Base-by-base conservation (phyloP, 2,797 vertebrate genomes). In the Argya squamiceps region DNA sequence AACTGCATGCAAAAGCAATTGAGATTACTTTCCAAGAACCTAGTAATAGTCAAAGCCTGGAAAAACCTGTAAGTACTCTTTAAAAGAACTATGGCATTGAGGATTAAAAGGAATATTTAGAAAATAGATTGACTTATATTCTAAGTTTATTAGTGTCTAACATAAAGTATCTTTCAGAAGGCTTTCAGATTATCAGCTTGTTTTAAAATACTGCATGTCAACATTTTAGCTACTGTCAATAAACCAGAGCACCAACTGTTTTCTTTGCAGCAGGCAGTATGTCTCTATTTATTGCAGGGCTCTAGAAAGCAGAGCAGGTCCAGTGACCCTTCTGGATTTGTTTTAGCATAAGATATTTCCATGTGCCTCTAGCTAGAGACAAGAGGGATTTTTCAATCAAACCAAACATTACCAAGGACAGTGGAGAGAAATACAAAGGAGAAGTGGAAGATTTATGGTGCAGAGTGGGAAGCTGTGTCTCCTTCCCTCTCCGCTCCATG, bases 61-160 rank as follows among this genome's bases (percentile, higher is more conserved):
- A 34, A 59, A 81, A 87, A 60, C 13, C 12, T 78, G 3, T 19
- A 56, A 53, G 17, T 46, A 30, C 5, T 69, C 12, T 37, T 84
- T 24, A 68, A 50, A 75, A 89, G 36, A 74, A 67, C 9, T 39
- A 46, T 9, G 3, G 1, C 16, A 39, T 8, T 32, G 44, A 70
- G 10, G 10, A 71, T 62, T 70, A 67, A 83, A 78, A 84, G 4
- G 21, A 77, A 65, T 30, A 21, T 22, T 60, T 71, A 39, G 21
- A 79, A 34, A 90, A 36, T 5, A 68, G 21, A 46, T n/a, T n/a
- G 22, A 75, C 59, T 90, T 88, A 93, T 89, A 79, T 22, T 37
- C 46, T 80, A 56, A 16, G 65, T 93, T 94, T 60, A 87, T 70
- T 92, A 84, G 24, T 49, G 84, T 84, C 73, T 91, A 97, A 84